Percentiles rank a stretch among this genome's conserved stretches.
phyloP scores from a whole-genome alignment of 2,113 vertebrate species.

The Ornithorhynchus anatinus region DNA sequence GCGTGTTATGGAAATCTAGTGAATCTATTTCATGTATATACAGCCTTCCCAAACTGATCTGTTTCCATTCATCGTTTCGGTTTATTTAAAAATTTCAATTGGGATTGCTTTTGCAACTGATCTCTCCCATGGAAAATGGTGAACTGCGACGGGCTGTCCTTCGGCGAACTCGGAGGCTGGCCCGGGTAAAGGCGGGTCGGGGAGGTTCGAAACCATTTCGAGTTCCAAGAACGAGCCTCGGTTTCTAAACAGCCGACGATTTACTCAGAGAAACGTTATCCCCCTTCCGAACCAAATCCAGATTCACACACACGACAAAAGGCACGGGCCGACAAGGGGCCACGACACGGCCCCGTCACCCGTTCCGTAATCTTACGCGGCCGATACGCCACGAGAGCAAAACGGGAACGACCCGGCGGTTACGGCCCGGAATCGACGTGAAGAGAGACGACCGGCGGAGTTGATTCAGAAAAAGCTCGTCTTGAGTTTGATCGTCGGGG shows the following conservation, averaged over 20 bases:
- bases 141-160: not conserved
- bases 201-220: constrained; percentile 30
- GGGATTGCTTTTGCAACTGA: not conserved
- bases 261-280: constrained; percentile 30
- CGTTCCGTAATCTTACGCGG: constrained; percentile 48
- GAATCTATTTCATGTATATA: constrained; percentile 51
- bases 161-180: constrained; percentile 10
- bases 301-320: constrained; percentile 60
- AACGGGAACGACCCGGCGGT: constrained; percentile 41
- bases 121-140: constrained; percentile 8
- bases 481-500: constrained; percentile 97
- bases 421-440: constrained; percentile 49
- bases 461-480: constrained; percentile 92
- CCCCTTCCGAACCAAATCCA: constrained; percentile 57
- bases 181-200: constrained; percentile 12
- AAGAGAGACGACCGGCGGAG: constrained; percentile 34
- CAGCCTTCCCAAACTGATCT: constrained; percentile 21
- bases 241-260: constrained; percentile 61
- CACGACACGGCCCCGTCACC: too few species aligned
- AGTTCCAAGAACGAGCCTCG: constrained; percentile 19
- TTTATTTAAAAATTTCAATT: constrained; percentile 29
- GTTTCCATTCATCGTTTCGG: constrained; percentile 13
- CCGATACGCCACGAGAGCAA: constrained; percentile 58
- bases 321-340: constrained; percentile 60
- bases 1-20: constrained; percentile 56